Evolutionary conservation across 2,797 vertebrate species (phyloP).

Genomic region (Euphonia xanthogaster): DNA sequence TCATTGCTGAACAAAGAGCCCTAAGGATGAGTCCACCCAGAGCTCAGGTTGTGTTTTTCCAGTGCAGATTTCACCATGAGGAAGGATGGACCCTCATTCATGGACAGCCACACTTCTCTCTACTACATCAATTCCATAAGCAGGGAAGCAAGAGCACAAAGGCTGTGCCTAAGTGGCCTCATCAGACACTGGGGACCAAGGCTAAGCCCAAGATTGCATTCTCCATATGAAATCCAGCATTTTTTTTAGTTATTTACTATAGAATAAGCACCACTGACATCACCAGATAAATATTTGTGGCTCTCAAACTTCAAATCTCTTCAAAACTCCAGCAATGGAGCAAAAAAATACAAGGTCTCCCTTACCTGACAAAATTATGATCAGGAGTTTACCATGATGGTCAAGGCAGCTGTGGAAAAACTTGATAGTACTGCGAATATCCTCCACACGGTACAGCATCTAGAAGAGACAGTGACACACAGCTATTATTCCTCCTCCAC

Average conservation of each 20-base stretch:
- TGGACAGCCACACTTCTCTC: background rate
- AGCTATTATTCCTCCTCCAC: background rate
- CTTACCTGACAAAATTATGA: constrained; percentile 70
- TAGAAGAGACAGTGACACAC: background rate
- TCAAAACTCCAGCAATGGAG: background rate
- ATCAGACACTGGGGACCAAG: background rate
- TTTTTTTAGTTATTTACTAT: background rate
- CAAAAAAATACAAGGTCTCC: background rate
- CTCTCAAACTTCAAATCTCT: background rate
- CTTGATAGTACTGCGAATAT: constrained; percentile 45
- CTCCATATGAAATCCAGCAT: background rate
- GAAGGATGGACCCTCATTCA: background rate
- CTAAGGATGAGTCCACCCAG: background rate
- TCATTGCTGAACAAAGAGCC: background rate
- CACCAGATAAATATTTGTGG: background rate
- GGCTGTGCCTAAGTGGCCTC: background rate
- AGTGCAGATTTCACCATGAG: background rate
- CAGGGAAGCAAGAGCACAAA: background rate
- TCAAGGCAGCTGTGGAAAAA: constrained; percentile 57
- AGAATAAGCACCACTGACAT: background rate
- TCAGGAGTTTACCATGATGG: constrained; percentile 58
- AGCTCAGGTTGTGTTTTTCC: background rate
- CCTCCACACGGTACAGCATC: constrained; percentile 67
- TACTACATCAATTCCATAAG: background rate
- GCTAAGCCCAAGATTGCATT: background rate